phyloP scores from a whole-genome alignment of 2,113 vertebrate genomes.

The Sphaerodactylus townsendi region DNA sequence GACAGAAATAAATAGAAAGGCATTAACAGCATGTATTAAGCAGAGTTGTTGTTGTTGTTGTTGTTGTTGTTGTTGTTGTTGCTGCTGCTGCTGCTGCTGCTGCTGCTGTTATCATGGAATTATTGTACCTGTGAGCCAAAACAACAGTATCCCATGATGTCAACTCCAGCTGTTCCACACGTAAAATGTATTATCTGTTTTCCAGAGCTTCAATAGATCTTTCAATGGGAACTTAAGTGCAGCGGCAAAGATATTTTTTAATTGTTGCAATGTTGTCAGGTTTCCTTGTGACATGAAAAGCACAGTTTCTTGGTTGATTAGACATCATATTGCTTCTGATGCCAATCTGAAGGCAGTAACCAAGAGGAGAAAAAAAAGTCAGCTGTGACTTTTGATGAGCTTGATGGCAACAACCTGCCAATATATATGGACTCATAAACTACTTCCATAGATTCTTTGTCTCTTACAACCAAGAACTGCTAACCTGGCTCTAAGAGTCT shows the following conservation, averaged over 20 bases:
- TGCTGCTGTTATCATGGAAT: slow-evolving; percentile 41
- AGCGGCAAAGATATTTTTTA: slow-evolving; percentile 23
- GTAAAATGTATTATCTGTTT: slow-evolving; percentile 63
- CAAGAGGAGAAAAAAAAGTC: slow-evolving; percentile 8
- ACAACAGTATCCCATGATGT: slow-evolving; percentile 56
- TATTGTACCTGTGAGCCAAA: slow-evolving; percentile 65
- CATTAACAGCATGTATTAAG: slow-evolving; percentile 20
- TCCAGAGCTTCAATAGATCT: slow-evolving; percentile 43
- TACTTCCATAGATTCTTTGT: not conserved
- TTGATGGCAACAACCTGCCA: slow-evolving; percentile 18
- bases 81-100: not conserved
- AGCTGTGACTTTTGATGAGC: slow-evolving; percentile 4
- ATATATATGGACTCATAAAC: slow-evolving; percentile 1
- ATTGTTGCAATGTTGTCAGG: slow-evolving; percentile 18
- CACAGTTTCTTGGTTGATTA: slow-evolving; percentile 12
- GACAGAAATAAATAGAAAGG: not conserved
- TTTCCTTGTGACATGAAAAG: not conserved
- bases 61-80: too few relatives aligned
- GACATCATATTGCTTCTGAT: not conserved
- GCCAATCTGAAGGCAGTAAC: not conserved
- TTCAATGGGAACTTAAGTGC: slow-evolving; percentile 30
- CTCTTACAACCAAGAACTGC: not conserved
- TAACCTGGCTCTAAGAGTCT: not conserved
- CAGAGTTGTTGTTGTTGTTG: too few relatives aligned
- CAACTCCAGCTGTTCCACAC: slow-evolving; percentile 66